Percentiles rank a stretch among this genome's conserved stretches.
phyloP scores from a whole-genome alignment of 2,113 vertebrate species.

The Colaptes auratus region DNA sequence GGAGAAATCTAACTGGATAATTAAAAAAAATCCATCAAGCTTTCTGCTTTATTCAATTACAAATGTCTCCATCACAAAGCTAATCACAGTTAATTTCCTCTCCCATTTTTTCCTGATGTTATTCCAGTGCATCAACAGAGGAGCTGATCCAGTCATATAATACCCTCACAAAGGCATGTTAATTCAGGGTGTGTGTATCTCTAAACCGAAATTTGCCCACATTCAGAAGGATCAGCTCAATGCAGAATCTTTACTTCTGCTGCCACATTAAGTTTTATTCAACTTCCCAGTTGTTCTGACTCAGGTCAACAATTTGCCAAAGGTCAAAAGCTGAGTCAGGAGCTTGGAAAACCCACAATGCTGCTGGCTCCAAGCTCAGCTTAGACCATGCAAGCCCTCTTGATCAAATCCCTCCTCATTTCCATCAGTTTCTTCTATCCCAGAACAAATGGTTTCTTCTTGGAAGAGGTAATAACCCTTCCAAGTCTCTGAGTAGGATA shows the following conservation, averaged over 20 bases:
- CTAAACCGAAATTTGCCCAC: conserved; percentile 28
- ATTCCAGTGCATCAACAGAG: neutral
- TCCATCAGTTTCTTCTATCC: neutral
- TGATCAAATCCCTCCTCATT: neutral
- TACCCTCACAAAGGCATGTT: neutral
- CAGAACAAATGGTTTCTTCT: neutral
- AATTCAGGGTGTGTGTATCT: neutral
- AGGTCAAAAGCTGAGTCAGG: conserved; percentile 62
- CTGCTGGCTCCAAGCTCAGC: neutral
- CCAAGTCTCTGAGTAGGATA: neutral
- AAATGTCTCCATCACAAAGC: neutral
- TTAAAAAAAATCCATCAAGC: neutral
- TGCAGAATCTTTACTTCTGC: neutral
- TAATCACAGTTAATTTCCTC: conserved; percentile 6
- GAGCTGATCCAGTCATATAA: neutral
- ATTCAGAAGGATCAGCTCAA: conserved; percentile 10
- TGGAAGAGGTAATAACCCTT: conserved; percentile 16
- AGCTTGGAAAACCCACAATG: conserved; percentile 31
- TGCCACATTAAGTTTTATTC: conserved; percentile 20
- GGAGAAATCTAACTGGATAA: neutral
- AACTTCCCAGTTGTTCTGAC: conserved; percentile 53
- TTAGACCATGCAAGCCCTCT: conserved; percentile 10
- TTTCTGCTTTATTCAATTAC: neutral
- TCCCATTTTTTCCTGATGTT: neutral
- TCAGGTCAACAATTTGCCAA: conserved; percentile 52